Conservation (phyloP, 2,888 invertebrate species). For the Fissipunctia ypsillon region DNA sequence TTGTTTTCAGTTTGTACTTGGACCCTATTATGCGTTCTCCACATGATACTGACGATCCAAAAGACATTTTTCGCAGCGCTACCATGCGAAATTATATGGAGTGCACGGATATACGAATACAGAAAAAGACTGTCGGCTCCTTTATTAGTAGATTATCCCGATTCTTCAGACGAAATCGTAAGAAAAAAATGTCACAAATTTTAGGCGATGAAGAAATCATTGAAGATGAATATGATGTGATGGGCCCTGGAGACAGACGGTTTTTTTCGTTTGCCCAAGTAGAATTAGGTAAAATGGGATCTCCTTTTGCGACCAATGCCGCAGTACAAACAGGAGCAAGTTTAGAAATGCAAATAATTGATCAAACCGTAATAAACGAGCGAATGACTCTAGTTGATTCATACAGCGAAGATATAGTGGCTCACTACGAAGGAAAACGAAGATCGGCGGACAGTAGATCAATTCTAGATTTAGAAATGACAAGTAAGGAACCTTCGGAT, state of each 20-base stretch:
- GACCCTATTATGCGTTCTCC: slow-evolving; percentile 84
- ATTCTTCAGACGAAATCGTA: slow-evolving; percentile 63
- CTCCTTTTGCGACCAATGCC: slow-evolving; percentile 61
- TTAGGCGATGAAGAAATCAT: slow-evolving; percentile 29
- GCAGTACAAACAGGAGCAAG: slow-evolving; percentile 82
- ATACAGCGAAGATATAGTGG: slow-evolving; percentile 29
- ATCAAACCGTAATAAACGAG: neutral
- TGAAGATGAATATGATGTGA: slow-evolving; percentile 29
- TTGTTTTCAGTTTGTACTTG: slow-evolving; percentile 80
- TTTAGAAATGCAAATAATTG: slow-evolving; percentile 71
- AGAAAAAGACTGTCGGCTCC: slow-evolving; percentile 40
- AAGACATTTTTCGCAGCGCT: slow-evolving; percentile 65
- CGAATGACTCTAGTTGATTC: slow-evolving; percentile 5
- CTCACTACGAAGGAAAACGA: slow-evolving; percentile 24
- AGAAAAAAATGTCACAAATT: slow-evolving; percentile 27
- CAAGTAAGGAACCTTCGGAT: slow-evolving; percentile 52
- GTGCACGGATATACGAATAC: slow-evolving; percentile 33
- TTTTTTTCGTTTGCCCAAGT: slow-evolving; percentile 78
- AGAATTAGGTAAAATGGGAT: slow-evolving; percentile 76
- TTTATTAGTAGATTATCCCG: slow-evolving; percentile 46
- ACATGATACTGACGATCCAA: slow-evolving; percentile 71
- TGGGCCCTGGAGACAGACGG: slow-evolving; percentile 48
- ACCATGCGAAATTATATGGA: slow-evolving; percentile 68
- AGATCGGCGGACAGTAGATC: slow-evolving; percentile 8
- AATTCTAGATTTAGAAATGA: slow-evolving; percentile 21